Percentiles rank a stretch among this genome's conserved stretches.
phyloP scores from a whole-genome alignment of 2,888 invertebrate species.

The Aplocera efformata region DNA sequence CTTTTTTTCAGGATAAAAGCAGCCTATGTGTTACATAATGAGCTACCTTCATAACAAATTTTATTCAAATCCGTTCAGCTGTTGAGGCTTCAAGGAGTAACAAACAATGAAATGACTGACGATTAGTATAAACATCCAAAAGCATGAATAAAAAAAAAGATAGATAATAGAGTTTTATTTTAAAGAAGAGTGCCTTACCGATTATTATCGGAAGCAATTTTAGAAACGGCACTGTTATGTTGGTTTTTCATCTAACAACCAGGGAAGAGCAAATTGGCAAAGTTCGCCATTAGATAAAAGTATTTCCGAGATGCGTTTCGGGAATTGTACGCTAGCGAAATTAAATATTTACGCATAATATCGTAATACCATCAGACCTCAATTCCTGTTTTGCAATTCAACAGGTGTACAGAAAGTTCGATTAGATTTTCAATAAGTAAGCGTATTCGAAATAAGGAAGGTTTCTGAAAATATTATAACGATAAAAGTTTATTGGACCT shows the following conservation, averaged over 20 bases:
- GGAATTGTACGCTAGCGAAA: constrained; percentile 26
- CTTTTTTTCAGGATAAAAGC: too few relatives aligned
- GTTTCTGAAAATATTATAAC: constrained; percentile 41
- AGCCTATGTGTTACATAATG: too few relatives aligned
- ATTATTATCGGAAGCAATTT: neutral
- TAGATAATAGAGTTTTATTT: too few relatives aligned
- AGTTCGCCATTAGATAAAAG: constrained; percentile 7
- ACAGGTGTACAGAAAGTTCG: constrained; percentile 32
- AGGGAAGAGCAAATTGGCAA: constrained; percentile 8
- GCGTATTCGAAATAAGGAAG: constrained; percentile 38
- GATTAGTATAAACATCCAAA: too few relatives aligned
- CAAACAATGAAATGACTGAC: too few relatives aligned
- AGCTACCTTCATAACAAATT: too few relatives aligned
- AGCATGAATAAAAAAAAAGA: too few relatives aligned
- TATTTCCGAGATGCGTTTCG: constrained; percentile 12
- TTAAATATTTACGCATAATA: constrained; percentile 33
- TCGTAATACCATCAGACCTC: constrained; percentile 31
- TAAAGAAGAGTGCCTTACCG: too few relatives aligned
- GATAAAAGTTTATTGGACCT: constrained; percentile 47
- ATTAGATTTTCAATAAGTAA: constrained; percentile 42
- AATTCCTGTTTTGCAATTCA: constrained; percentile 34
- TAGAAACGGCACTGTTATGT: constrained; percentile 1
- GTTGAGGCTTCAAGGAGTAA: too few relatives aligned
- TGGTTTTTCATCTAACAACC: constrained; percentile 9
- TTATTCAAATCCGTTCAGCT: too few relatives aligned